These are phyloP conservation scores for Antheraea assamensis DNA, from an alignment of 2,888 invertebrate species.

Conservation along the genomic window DNA sequence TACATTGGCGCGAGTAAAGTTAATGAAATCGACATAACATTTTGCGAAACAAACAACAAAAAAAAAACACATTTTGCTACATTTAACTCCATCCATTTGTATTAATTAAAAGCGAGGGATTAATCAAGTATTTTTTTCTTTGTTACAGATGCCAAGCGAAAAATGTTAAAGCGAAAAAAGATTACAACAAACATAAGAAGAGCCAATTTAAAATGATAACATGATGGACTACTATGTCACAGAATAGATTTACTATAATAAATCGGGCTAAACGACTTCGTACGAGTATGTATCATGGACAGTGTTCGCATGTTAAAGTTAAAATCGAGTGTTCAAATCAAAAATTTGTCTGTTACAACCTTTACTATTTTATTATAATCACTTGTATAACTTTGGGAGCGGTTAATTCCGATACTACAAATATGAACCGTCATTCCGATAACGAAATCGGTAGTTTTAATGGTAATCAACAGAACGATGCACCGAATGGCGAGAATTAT, in stretches of 20 bases:
- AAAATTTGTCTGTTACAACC: constrained; percentile 55
- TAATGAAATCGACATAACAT: constrained; percentile 9
- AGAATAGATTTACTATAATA: constrained; percentile 49
- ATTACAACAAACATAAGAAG: constrained; percentile 43
- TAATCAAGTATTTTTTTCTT: constrained; percentile 33
- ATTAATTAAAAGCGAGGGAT: constrained; percentile 18
- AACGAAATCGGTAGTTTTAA: constrained; percentile 44
- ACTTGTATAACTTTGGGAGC: constrained; percentile 56
- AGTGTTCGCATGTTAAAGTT: constrained; percentile 41
- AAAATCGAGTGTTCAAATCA: constrained; percentile 37
- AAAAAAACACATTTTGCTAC: neutral
- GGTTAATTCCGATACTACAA: constrained; percentile 73
- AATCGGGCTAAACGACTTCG: constrained; percentile 51
- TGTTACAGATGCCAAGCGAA: constrained; percentile 65
- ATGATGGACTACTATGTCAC: constrained; percentile 74
- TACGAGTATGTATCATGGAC: constrained; percentile 58
- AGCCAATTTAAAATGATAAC: constrained; percentile 61
- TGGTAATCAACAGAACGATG: constrained; percentile 51
- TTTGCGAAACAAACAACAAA: constrained; percentile 13
- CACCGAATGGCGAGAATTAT: constrained; percentile 59
- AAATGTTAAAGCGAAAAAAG: constrained; percentile 22
- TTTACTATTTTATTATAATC: constrained; percentile 59
- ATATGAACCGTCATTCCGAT: constrained; percentile 64
- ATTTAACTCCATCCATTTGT: constrained; percentile 16
- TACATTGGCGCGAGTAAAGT: neutral